Percentiles rank a stretch among this genome's conserved stretches.
Evolutionary conservation across 2,888 invertebrate species (phyloP).

Genomic region (Pasiphila rectangulata): DNA sequence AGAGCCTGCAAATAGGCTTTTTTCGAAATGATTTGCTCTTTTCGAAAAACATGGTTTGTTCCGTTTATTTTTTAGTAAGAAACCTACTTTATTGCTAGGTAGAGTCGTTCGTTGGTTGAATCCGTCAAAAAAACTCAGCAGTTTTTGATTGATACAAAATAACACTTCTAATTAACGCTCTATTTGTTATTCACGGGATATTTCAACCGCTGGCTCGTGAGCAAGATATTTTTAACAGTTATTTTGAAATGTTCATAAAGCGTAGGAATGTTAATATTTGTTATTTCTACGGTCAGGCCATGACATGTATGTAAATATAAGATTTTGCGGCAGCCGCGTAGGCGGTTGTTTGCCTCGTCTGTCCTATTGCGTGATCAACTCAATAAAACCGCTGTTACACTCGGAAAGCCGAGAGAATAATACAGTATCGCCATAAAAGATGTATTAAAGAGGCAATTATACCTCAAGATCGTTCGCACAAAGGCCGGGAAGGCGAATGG

Average conservation of each 20-base stretch:
- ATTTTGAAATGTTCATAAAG: slow-evolving; percentile 19
- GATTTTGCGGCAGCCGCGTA: slow-evolving; percentile 56
- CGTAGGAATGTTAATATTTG: slow-evolving; percentile 25
- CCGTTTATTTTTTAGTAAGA: too few relatives aligned
- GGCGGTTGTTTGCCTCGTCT: slow-evolving; percentile 73
- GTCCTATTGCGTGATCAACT: slow-evolving; percentile 70
- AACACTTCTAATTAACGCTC: background rate
- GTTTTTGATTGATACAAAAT: background rate
- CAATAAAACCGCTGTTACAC: slow-evolving; percentile 67
- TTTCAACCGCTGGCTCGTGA: background rate
- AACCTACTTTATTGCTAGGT: too few relatives aligned
- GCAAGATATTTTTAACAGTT: slow-evolving; percentile 9
- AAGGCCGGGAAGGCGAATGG: background rate
- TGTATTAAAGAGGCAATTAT: slow-evolving; percentile 1
- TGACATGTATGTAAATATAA: slow-evolving; percentile 50
- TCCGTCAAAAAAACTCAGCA: slow-evolving; percentile 8
- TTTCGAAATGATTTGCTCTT: too few relatives aligned
- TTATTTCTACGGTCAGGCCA: slow-evolving; percentile 26
- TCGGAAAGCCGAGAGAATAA: slow-evolving; percentile 42
- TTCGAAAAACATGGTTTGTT: too few relatives aligned
- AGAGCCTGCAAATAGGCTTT: too few relatives aligned
- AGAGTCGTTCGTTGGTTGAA: too few relatives aligned
- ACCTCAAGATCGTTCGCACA: background rate
- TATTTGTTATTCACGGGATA: slow-evolving; percentile 7
- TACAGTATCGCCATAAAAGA: slow-evolving; percentile 33